A percentile compares a stretch with the other conserved stretches of the same genome.
Evolutionary conservation across 1,140 invertebrate species (phyloP).

Genomic region (Dreissena rostriformis): DNA sequence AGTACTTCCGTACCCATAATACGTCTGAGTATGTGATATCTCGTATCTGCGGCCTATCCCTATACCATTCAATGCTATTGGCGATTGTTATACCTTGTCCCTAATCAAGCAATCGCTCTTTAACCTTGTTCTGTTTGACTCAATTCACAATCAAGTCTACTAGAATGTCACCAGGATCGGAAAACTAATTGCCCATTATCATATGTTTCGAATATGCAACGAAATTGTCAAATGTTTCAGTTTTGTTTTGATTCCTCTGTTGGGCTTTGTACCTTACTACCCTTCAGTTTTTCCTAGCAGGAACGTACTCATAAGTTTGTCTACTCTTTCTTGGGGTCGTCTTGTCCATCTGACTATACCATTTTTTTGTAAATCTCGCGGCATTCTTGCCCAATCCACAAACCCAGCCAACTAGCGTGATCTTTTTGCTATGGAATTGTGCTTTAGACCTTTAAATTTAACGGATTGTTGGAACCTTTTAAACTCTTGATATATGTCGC

Average conservation of each 20-base stretch:
- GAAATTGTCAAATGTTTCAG: slow-evolving; percentile 23
- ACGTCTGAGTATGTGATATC: slow-evolving; percentile 7
- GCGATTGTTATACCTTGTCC: neutral
- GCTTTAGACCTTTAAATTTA: neutral
- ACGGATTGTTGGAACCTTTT: slow-evolving; percentile 19
- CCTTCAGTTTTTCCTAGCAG: neutral
- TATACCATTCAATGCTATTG: too few relatives aligned
- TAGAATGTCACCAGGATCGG: neutral
- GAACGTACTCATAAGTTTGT: slow-evolving; percentile 18
- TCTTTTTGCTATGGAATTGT: neutral
- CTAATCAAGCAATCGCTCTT: slow-evolving; percentile 5
- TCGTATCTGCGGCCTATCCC: slow-evolving; percentile 13
- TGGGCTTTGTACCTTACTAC: neutral
- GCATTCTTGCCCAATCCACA: slow-evolving; percentile 34
- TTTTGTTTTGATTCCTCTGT: slow-evolving; percentile 4
- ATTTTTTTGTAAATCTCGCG: slow-evolving; percentile 9
- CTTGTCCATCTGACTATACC: neutral
- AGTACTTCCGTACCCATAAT: neutral
- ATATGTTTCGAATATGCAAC: neutral
- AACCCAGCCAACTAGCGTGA: slow-evolving; percentile 18
- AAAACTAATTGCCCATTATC: slow-evolving; percentile 10
- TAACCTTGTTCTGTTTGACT: slow-evolving; percentile 1
- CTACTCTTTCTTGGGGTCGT: slow-evolving; percentile 3
- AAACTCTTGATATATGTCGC: slow-evolving; percentile 18
- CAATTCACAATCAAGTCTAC: slow-evolving; percentile 22